Conservation (phyloP, 1,140 invertebrate genomes). For the Nilaparvata lugens region DNA sequence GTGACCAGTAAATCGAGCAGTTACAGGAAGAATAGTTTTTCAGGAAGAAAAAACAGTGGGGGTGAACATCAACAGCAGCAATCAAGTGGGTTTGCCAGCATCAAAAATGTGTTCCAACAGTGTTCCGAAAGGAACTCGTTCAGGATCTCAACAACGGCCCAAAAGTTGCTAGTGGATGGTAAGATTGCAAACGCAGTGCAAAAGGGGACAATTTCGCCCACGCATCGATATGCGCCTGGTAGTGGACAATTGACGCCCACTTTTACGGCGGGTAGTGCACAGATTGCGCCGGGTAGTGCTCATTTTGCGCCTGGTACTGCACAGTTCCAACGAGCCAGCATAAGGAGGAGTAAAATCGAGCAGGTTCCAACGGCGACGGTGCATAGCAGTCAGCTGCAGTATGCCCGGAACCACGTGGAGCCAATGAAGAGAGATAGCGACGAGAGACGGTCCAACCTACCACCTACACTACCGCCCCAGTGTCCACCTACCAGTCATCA, state of each 20-base stretch:
- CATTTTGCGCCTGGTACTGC: too few relatives aligned
- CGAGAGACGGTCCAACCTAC: conserved; percentile 1
- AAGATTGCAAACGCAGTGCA: conserved; percentile 30
- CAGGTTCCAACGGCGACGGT: too few relatives aligned
- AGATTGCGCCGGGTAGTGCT: too few relatives aligned
- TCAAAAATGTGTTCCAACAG: background rate
- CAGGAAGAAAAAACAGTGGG: too few relatives aligned
- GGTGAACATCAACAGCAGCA: too few relatives aligned
- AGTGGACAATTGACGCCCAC: background rate
- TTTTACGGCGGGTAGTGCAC: too few relatives aligned
- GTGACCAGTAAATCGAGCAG: too few relatives aligned
- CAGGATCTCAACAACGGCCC: conserved; percentile 27
- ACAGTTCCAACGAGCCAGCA: background rate
- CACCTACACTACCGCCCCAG: conserved; percentile 18
- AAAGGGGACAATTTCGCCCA: conserved; percentile 16
- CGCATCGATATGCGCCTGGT: background rate
- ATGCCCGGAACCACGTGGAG: too few relatives aligned
- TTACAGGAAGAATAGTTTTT: too few relatives aligned
- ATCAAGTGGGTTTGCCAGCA: background rate
- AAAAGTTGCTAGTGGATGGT: conserved; percentile 42
- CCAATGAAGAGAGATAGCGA: background rate
- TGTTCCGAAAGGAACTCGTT: conserved; percentile 20
- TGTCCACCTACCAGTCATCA: conserved; percentile 23
- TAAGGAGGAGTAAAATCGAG: background rate
- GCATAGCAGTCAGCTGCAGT: too few relatives aligned